These are phyloP conservation scores for Aviceda subcristata DNA, from an alignment of 2,113 vertebrate genomes.

Conservation along the genomic window DNA sequence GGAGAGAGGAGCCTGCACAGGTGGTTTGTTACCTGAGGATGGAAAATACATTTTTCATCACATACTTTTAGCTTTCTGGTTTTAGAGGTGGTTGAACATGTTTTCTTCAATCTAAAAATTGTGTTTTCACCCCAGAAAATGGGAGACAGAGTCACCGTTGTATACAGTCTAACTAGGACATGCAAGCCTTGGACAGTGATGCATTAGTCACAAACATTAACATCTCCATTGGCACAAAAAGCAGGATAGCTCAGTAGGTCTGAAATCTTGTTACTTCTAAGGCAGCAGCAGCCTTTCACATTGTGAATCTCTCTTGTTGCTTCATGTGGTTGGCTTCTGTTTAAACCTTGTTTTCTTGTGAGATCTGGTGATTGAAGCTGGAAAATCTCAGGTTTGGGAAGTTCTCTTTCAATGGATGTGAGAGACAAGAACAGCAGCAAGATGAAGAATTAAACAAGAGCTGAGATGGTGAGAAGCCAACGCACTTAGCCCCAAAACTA, in stretches of 20 bases:
- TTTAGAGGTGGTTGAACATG: neutral
- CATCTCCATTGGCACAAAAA: neutral
- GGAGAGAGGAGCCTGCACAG: neutral
- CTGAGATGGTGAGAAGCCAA: neutral
- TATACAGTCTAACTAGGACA: neutral
- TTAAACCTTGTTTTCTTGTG: neutral
- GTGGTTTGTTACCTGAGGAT: neutral
- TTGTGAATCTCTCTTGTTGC: neutral
- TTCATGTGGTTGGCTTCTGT: neutral
- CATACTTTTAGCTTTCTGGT: neutral
- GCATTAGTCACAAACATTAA: neutral
- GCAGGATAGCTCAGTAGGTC: neutral
- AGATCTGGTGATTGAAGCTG: neutral
- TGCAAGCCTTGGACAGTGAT: neutral
- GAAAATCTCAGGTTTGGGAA: neutral
- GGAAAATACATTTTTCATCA: neutral
- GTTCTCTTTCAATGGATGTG: neutral
- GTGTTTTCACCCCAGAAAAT: neutral
- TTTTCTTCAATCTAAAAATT: neutral
- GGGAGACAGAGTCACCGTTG: neutral
- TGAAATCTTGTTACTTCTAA: neutral
- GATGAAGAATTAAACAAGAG: neutral
- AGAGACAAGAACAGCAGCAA: neutral
- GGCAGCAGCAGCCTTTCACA: neutral
- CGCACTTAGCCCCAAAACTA: neutral